phyloP scores from a whole-genome alignment of 1,140 invertebrate species.

The Halesus radiatus region DNA sequence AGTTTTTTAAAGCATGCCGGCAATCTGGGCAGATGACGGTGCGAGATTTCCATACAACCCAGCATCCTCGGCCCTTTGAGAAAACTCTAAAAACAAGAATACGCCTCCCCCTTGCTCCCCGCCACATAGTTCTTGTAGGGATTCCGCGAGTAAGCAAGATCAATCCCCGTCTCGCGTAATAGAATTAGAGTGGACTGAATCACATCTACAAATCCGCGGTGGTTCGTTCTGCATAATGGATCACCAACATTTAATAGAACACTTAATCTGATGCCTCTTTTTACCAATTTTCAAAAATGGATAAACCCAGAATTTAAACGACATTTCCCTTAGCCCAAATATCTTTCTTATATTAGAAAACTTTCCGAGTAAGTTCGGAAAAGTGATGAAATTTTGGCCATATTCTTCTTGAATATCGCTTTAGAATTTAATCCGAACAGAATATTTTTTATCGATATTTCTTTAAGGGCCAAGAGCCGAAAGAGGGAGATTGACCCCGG shows the following conservation, averaged over 20 bases:
- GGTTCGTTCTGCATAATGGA: slow-evolving; percentile 49
- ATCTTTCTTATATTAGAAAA: slow-evolving; percentile 26
- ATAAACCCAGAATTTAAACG: not conserved
- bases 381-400: slow-evolving; percentile 1
- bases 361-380: not conserved
- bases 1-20: slow-evolving; percentile 48
- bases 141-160: slow-evolving; percentile 52
- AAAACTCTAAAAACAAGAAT: slow-evolving; percentile 38
- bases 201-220: slow-evolving; percentile 48
- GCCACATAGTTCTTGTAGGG: slow-evolving; percentile 15
- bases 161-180: slow-evolving; percentile 51
- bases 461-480: not conserved
- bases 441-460: not conserved
- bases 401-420: not conserved
- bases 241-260: slow-evolving; percentile 3
- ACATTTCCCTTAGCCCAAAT: not conserved
- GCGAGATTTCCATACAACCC: slow-evolving; percentile 51
- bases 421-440: slow-evolving; percentile 11
- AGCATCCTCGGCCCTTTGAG: slow-evolving; percentile 24
- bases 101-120: not conserved
- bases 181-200: slow-evolving; percentile 50
- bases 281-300: not conserved
- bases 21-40: slow-evolving; percentile 54
- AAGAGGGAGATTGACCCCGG: too few relatives aligned
- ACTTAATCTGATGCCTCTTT: too few relatives aligned